Evolutionary conservation across 2,797 vertebrate genomes (phyloP).

Genomic region (Channa striata): DNA sequence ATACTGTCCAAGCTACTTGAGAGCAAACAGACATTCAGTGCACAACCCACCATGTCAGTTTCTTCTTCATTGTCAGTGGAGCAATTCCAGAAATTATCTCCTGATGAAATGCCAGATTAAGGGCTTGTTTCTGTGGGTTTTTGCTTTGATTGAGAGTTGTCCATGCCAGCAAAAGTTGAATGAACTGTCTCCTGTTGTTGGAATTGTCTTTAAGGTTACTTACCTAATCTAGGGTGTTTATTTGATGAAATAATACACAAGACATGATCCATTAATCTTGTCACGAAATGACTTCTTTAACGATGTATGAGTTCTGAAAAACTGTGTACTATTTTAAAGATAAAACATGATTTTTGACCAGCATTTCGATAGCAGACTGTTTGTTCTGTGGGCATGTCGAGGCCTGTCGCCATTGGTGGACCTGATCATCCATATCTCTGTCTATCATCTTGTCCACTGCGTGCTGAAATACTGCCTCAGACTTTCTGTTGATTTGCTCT

Average conservation of each 20-base stretch:
- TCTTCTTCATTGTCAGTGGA: constrained; percentile 65
- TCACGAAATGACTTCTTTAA: constrained; percentile 4
- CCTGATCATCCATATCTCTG: constrained; percentile 49
- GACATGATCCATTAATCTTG: not conserved
- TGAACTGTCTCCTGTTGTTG: constrained; percentile 32
- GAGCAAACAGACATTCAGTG: constrained; percentile 46
- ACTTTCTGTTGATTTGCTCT: constrained; percentile 50
- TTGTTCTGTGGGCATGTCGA: constrained; percentile 24
- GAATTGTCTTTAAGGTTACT: constrained; percentile 43
- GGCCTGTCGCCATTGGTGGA: constrained; percentile 36
- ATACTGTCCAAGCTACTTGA: constrained; percentile 49
- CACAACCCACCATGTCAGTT: constrained; percentile 63
- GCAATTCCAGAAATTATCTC: constrained; percentile 67
- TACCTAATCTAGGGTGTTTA: constrained; percentile 18
- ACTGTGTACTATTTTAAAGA: constrained; percentile 4
- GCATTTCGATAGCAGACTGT: constrained; percentile 4
- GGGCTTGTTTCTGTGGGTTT: constrained; percentile 57
- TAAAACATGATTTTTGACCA: constrained; percentile 23
- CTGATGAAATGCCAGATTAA: constrained; percentile 67
- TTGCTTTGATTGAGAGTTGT: constrained; percentile 48
- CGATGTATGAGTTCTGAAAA: not conserved
- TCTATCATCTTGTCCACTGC: constrained; percentile 61
- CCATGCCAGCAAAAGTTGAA: constrained; percentile 46
- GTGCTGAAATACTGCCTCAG: constrained; percentile 47
- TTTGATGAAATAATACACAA: constrained; percentile 20